phyloP scores from a whole-genome alignment of 2,888 invertebrate species.

The Ischnura elegans region DNA sequence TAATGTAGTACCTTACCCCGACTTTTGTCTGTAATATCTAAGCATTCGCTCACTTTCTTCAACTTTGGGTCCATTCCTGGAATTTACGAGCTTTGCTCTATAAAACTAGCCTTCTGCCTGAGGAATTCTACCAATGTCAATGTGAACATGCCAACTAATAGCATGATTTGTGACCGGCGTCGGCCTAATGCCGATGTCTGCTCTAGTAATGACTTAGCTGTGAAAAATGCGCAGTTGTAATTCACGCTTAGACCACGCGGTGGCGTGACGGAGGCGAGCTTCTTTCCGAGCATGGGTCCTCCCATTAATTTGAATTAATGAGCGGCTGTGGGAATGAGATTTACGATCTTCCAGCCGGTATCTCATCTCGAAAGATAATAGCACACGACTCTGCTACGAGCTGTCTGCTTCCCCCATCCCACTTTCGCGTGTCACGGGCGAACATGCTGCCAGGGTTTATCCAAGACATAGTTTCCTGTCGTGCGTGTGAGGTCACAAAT shows the following conservation, averaged over 20 bases:
- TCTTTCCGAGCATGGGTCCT: not conserved
- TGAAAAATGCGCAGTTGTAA: not conserved
- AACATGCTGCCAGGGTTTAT: not conserved
- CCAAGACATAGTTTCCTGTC: not conserved
- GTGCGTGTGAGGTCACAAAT: not conserved
- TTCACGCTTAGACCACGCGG: not conserved
- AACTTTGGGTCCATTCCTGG: too few species aligned
- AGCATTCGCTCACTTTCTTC: too few species aligned
- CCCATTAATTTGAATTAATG: conserved; percentile 13
- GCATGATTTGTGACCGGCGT: not conserved
- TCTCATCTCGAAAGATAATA: not conserved
- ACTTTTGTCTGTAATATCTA: too few species aligned
- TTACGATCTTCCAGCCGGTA: not conserved
- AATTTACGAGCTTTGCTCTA: not conserved
- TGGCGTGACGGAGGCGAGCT: not conserved
- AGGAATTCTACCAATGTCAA: not conserved
- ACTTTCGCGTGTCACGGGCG: not conserved
- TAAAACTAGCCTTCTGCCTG: not conserved
- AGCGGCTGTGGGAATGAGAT: not conserved
- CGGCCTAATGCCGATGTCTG: not conserved
- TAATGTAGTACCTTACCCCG: too few species aligned
- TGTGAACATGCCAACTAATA: not conserved
- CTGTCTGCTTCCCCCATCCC: not conserved
- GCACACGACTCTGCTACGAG: not conserved
- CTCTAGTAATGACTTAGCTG: not conserved